Base-by-base conservation (phyloP, 2,797 vertebrate genomes). In the Neosilurus hyrtlii region DNA sequence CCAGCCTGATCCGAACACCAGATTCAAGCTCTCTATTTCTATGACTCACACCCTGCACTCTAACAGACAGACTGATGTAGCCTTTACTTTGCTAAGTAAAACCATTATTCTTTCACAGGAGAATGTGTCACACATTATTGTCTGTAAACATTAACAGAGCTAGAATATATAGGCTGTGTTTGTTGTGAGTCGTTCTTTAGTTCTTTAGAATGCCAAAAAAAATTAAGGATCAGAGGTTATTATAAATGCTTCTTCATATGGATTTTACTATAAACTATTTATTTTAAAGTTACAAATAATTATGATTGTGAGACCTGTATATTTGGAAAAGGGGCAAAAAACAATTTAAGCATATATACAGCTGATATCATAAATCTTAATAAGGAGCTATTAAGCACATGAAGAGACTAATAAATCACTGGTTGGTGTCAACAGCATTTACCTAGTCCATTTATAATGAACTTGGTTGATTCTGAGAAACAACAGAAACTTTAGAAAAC, bases 331-430 rank as follows among this genome's bases (percentile, higher is more conserved):
- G 68, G 75, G 79, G 63, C n/a, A 30, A 62, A 74, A 84, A 85
- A 77, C 84, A 70, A 84, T 86, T 89, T 87, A 86, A 87, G 88
- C 85, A 84, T 77, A 73, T 68, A 71, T 24, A 35, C 43, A 84
- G 68, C 84, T 81, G 85, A 86, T 84, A 84, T 86, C 81, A 75
- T 89, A 89, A 89, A 89, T 88, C 88, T 86, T 86, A 86, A 89
- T 87, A 88, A 88, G 86, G 86, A 87, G 81, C 86, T 86, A 88
- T 87, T 88, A 89, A 80, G 85, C 66, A 83, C 81, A 85, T 89
- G 74, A 86, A 87, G 87, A 83, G 82, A 88, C 85, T 79, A 87
- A 88, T 88, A 89, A 88, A 88, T 89, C 87, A 88, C 62, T 66
- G 80, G 76, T 80, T 73, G 68, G 51, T 80, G 83, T 87, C 87